phyloP scores from a whole-genome alignment of 1,140 invertebrate genomes.

The Grapholita molesta region DNA sequence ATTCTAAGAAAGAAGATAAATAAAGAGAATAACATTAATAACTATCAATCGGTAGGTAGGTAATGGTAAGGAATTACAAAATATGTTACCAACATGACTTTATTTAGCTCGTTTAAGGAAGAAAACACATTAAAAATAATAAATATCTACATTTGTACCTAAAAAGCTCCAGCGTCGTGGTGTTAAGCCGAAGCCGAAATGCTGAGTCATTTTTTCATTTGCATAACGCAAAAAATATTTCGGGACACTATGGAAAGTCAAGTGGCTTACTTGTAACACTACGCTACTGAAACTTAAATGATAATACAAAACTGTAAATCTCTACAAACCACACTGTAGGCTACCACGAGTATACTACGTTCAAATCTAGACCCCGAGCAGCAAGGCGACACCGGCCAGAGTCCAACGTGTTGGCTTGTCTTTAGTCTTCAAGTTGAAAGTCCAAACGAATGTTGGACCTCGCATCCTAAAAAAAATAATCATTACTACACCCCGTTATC shows the following conservation, averaged over 20 bases:
- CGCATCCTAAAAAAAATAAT: conserved; percentile 76
- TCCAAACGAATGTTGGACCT: conserved; percentile 97
- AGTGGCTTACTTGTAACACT: background rate
- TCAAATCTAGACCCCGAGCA: conserved; percentile 83
- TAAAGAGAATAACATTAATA: background rate
- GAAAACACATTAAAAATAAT: background rate
- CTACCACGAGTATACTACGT: background rate
- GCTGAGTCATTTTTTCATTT: background rate
- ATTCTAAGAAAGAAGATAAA: no score
- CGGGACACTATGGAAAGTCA: background rate
- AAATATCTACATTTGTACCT: background rate
- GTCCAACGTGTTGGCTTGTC: conserved; percentile 95
- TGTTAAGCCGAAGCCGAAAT: background rate
- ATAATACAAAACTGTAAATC: conserved; percentile 14
- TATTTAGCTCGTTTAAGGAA: background rate
- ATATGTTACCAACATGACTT: background rate
- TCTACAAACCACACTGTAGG: background rate
- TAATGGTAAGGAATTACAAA: background rate
- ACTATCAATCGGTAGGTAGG: no score
- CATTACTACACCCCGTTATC: no score
- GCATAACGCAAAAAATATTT: background rate
- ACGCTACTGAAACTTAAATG: conserved; percentile 18
- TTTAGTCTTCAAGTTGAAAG: conserved; percentile 94
- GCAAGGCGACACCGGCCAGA: conserved; percentile 92
- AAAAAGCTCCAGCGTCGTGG: background rate